Base-by-base conservation (phyloP, 2,113 vertebrate species). In the Sterrhoptilus dennistouni region DNA sequence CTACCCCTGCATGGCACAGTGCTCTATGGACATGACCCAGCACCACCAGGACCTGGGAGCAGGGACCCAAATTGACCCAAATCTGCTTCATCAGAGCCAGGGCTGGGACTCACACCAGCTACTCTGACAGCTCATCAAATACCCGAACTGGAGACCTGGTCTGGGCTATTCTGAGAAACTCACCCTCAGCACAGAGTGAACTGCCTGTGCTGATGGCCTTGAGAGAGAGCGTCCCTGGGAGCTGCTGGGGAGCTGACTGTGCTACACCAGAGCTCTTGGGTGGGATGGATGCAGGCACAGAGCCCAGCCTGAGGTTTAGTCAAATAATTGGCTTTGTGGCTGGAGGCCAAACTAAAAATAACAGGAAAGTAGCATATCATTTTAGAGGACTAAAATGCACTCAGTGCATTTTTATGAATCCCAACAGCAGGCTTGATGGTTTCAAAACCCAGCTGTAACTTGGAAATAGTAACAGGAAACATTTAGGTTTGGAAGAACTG, bases 201-300 rank as follows among this genome's bases (percentile, higher is more conserved):
- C 18, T 25, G 69, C 54, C 69, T 0, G 0, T 18, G 61, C 33
- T 31, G 27, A 4, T 8, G 38, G 29, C 1, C 2, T 1, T 0
- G 8, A 44, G 31, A 35, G 20, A n/a, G 29, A 64, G 60, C 35
- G 7, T 5, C 65, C 42, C 74, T 14, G 35, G 31, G 54, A 45
- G n/a, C 76, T 53, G 65, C 50, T 85, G 36, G 29, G 45, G 57
- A 77, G 45, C 18, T 24, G 60, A 1, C 47, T 18, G 33, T 33
- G 74, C 65, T 20, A 1, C 33, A 14, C 35, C 13, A 15, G 53
- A 12, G 29, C 47, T 17, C 13, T 2, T 14, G 45, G 47, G 54
- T 38, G 53, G 52, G 52, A 44, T 52, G 24, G 38, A 10, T 0
- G 5, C 40, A 25, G 45, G 38, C 42, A 36, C 22, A 20, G n/a